These are phyloP conservation scores for Trididemnum nubilum DNA, from an alignment of 23 tunicate genomes.

Conservation along the genomic window DNA sequence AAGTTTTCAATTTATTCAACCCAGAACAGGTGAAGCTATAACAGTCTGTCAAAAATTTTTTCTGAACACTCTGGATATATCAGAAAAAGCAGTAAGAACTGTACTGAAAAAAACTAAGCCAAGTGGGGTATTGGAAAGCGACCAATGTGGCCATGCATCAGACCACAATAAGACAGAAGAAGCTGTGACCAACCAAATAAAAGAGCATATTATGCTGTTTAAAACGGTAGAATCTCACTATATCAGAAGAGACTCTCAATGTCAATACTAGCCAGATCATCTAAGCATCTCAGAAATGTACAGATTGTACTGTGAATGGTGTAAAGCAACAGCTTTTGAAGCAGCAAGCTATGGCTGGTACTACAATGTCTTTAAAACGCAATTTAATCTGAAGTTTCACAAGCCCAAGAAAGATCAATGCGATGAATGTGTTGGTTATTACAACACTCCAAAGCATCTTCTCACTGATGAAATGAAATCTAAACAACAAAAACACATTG, in stretches of 20 bases:
- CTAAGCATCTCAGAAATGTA: conserved; percentile 1
- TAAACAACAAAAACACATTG: conserved; percentile 9
- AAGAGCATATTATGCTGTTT: conserved; percentile 9
- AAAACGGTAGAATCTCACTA: neutral
- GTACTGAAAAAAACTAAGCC: neutral
- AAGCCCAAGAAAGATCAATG: conserved; percentile 6
- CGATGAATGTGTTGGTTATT: neutral
- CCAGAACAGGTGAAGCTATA: neutral
- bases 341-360: neutral
- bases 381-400: conserved; percentile 11
- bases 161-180: neutral
- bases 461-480: conserved; percentile 6
- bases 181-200: neutral
- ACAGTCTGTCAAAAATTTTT: conserved; percentile 3
- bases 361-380: neutral
- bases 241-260: conserved; percentile 16
- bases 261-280: neutral
- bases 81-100: conserved; percentile 2
- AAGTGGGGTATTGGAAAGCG: neutral
- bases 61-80: conserved; percentile 5
- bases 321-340: neutral
- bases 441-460: conserved; percentile 4
- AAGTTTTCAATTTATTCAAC: neutral
- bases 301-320: conserved; percentile 2
- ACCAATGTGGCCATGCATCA: neutral